A percentile compares a stretch with the other conserved stretches of the same genome.
Evolutionary conservation across 2,113 vertebrate genomes (phyloP).

Genomic region (Pollachius pollachius): DNA sequence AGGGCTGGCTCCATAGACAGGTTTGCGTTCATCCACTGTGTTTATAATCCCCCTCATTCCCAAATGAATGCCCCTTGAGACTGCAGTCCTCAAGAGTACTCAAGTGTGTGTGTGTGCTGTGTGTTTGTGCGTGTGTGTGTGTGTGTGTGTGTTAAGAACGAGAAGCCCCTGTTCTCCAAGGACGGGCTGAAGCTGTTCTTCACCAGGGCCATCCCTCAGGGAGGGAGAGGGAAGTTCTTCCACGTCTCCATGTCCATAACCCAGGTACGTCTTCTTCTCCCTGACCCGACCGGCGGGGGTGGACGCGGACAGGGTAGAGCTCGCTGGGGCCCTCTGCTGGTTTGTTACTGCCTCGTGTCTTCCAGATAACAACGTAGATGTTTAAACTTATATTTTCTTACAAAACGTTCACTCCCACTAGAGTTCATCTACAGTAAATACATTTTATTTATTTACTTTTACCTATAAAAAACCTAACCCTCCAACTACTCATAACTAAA

Average conservation of each 20-base stretch:
- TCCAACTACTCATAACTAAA: no score
- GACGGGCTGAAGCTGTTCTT: constrained; percentile 92
- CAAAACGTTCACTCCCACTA: no score
- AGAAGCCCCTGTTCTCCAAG: constrained; percentile 89
- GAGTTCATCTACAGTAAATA: no score
- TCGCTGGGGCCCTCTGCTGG: no score
- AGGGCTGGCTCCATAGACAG: constrained; percentile 94
- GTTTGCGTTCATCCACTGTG: constrained; percentile 61
- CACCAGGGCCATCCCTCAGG: constrained; percentile 88
- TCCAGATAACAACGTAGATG: no score
- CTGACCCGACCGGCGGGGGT: no score
- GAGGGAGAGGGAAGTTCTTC: constrained; percentile 90
- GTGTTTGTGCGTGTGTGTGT: background rate
- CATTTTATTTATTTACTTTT: no score
- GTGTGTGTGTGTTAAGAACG: constrained; percentile 75
- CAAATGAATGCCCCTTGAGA: background rate
- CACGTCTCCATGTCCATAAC: constrained; percentile 92
- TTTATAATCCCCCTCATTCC: background rate
- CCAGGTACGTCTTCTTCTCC: constrained; percentile 73
- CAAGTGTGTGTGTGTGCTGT: background rate
- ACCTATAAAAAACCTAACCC: no score
- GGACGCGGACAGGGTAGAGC: no score
- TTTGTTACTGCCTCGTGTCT: no score
- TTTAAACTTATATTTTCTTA: no score
- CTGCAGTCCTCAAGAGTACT: background rate